Percentiles rank a stretch among this genome's conserved stretches.
phyloP scores from a whole-genome alignment of 2,113 vertebrate genomes.

The Circaetus cinerascens region DNA sequence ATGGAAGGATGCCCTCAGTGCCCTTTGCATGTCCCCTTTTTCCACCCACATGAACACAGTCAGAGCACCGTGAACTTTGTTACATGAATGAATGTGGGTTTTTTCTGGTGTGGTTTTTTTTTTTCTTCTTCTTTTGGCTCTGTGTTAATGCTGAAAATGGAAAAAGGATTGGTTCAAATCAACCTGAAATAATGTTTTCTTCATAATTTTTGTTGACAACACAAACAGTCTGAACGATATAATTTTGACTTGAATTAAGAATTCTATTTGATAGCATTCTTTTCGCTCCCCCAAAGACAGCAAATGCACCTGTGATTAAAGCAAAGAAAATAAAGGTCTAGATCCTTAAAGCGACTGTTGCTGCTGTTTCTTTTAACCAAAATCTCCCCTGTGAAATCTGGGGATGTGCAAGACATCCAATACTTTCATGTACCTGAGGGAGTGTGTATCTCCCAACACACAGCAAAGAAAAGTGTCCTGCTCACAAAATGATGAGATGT shows the following conservation, averaged over 20 bases:
- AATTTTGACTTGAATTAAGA: not conserved
- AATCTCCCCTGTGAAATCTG: not conserved
- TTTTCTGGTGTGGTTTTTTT: not conserved
- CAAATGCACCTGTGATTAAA: not conserved
- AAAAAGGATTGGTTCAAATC: not conserved
- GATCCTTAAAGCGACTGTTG: not conserved
- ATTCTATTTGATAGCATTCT: not conserved
- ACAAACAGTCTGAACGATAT: not conserved
- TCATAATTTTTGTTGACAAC: not conserved
- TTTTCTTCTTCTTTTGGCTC: not conserved
- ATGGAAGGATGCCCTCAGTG: not conserved
- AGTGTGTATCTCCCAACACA: rapidly evolving
- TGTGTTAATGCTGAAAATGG: not conserved
- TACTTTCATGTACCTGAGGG: not conserved
- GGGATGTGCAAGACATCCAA: not conserved
- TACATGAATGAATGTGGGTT: not conserved
- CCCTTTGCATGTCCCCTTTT: not conserved
- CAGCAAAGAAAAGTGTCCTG: not conserved
- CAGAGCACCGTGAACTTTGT: not conserved
- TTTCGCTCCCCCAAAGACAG: not conserved
- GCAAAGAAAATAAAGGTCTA: not conserved
- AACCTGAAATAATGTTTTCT: not conserved
- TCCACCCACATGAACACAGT: not conserved
- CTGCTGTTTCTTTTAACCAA: not conserved
- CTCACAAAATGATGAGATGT: not conserved